Conservation (phyloP, 2,888 invertebrate genomes). For the Cynaeus angustus region DNA sequence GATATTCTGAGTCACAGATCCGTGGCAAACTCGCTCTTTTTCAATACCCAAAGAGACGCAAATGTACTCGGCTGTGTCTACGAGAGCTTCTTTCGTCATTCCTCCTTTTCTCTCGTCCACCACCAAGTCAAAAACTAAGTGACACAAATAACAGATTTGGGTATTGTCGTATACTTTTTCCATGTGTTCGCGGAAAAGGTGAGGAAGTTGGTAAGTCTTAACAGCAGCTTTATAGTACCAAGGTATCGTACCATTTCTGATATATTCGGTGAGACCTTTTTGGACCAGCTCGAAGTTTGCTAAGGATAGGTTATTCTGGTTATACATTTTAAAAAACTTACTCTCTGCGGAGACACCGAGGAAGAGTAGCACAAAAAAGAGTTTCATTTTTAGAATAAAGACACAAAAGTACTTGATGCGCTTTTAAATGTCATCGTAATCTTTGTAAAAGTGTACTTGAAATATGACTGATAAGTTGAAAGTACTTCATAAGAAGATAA, state of each 20-base stretch:
- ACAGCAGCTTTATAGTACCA: neutral
- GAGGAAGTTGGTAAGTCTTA: slow-evolving; percentile 16
- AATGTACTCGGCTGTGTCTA: slow-evolving; percentile 43
- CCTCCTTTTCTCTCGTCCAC: slow-evolving; percentile 48
- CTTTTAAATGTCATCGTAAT: too few species aligned
- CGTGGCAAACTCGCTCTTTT: slow-evolving; percentile 55
- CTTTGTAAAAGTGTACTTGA: too few species aligned
- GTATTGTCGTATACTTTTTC: slow-evolving; percentile 30
- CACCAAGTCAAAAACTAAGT: slow-evolving; percentile 43
- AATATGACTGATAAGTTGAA: too few species aligned
- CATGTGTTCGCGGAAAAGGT: slow-evolving; percentile 14
- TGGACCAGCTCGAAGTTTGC: slow-evolving; percentile 13
- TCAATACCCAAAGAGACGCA: slow-evolving; percentile 51
- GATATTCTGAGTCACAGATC: slow-evolving; percentile 48
- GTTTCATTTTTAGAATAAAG: neutral
- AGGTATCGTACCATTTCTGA: slow-evolving; percentile 12
- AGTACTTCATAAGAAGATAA: too few species aligned
- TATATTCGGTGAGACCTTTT: slow-evolving; percentile 14
- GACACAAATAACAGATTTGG: slow-evolving; percentile 44
- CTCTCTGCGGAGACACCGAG: neutral
- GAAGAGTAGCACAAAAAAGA: neutral
- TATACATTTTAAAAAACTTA: neutral
- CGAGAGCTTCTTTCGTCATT: slow-evolving; percentile 42
- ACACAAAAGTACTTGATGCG: too few species aligned
- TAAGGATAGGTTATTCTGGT: neutral